Base-by-base conservation (phyloP, 1,140 invertebrate genomes). In the Mylabris phalerata region DNA sequence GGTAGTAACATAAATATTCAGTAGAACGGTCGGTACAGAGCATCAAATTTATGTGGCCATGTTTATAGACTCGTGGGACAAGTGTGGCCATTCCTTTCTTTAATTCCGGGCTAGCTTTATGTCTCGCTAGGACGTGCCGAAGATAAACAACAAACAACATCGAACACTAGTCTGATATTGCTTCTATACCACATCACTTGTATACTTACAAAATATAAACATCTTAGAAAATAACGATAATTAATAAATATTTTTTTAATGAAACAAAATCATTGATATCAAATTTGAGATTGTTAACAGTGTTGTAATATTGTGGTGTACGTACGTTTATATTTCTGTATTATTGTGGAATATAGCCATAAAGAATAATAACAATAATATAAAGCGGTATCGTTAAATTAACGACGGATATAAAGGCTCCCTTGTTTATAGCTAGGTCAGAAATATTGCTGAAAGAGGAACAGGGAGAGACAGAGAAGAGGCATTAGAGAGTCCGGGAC, bases 41-140 rank as follows among this genome's bases (percentile, higher is more conserved):
- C 67, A 69, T 69, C 65, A 69, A 69, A 69, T 69, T 69, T 69
- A 69, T 69, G 67, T 65, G 64, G 65, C 63, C 67, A 67, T 69
- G 67, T 69, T 69, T 69, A 69, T 69, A 69, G 67, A 66, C 67
- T 67, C 67, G 58, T 57, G 67, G 67, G 67, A 69, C 67, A 66
- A 65, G 65, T 67, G 65, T 65, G 65, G 61, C 65, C 63, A 65
- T 69, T 69, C 60, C 65, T 67, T 69, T 69, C 67, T 69, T 67
- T 63, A 65, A 65, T 63, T 64, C 63, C 61, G 60, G 63, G 55
- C 52, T 59, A 60, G 63, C 67, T 68, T 68, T 68, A 68, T 68
- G 64, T 66, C 59, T 66, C 51, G 58, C 56, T 57, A 57, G 64
- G 64, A 68, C 66, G 66, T 68, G 66, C 63, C 52, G 46, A 44